phyloP scores from a whole-genome alignment of 2,888 invertebrate species.

The Harpalus rufipes region DNA sequence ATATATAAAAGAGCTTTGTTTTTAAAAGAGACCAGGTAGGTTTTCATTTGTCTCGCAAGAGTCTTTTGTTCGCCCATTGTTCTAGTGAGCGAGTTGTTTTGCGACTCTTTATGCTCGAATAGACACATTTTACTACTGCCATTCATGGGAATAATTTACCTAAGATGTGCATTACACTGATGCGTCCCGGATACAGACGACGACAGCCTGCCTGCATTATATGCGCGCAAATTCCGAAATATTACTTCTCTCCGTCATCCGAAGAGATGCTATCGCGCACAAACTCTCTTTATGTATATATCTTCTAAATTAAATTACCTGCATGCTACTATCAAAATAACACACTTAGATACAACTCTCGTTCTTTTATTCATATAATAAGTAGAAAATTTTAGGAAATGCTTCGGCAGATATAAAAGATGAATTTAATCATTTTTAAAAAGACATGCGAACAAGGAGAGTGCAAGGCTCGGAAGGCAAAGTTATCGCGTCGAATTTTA shows the following conservation, averaged over 20 bases:
- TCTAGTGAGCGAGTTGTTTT: conserved; percentile 42
- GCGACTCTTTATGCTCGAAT: conserved; percentile 59
- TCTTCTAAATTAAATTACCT: conserved; percentile 1
- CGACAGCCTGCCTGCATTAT: not conserved
- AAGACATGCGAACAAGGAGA: no score
- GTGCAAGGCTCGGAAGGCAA: no score
- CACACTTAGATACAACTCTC: no score
- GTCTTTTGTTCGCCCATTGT: conserved; percentile 59
- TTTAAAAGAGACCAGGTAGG: conserved; percentile 57
- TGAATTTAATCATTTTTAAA: no score
- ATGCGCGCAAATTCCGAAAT: conserved; percentile 6
- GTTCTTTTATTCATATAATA: no score
- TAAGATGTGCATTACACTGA: conserved; percentile 45
- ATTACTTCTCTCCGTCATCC: not conserved
- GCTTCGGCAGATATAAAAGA: no score
- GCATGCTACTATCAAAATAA: not conserved
- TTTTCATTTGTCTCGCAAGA: conserved; percentile 51
- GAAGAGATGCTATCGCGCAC: not conserved
- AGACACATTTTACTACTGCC: conserved; percentile 46
- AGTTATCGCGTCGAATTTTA: no score
- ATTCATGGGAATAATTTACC: conserved; percentile 46
- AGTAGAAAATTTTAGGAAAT: no score
- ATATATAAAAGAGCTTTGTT: conserved; percentile 65
- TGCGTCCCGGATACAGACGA: conserved; percentile 7
- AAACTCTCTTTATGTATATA: not conserved